Conservation (phyloP, 2,113 vertebrate species). For the Neogale vison region DNA sequence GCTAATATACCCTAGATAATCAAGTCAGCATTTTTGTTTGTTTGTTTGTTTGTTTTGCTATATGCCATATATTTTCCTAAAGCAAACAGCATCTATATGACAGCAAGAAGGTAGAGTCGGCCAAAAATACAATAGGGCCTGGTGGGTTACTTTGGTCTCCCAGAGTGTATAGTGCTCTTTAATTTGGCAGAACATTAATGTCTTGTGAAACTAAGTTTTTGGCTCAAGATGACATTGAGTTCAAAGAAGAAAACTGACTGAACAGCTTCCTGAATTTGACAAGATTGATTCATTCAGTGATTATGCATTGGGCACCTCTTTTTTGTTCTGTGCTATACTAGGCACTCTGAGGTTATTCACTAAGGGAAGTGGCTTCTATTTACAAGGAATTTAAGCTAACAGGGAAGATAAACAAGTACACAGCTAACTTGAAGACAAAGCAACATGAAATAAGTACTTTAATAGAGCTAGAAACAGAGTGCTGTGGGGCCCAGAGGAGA, state of each 20-base stretch:
- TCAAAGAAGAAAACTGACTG: background rate
- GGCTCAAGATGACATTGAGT: background rate
- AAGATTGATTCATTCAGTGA: background rate
- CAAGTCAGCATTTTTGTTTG: background rate
- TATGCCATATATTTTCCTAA: background rate
- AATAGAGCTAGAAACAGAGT: background rate
- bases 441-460: conserved; percentile 3
- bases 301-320: background rate
- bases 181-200: conserved; percentile 5
- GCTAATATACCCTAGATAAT: background rate
- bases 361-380: background rate
- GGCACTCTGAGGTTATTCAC: background rate
- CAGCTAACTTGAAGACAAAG: background rate
- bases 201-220: background rate
- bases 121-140: background rate
- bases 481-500: background rate
- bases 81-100: background rate
- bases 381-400: background rate
- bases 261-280: conserved; percentile 23
- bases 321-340: background rate
- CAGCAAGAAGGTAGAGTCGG: background rate
- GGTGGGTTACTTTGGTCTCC: background rate
- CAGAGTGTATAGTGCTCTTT: background rate
- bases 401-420: background rate
- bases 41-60: background rate